Evolutionary conservation across 2,113 vertebrate species (phyloP), one percentile per base, ranked within the genome.

Genomic region (Corvus cornix): DNA sequence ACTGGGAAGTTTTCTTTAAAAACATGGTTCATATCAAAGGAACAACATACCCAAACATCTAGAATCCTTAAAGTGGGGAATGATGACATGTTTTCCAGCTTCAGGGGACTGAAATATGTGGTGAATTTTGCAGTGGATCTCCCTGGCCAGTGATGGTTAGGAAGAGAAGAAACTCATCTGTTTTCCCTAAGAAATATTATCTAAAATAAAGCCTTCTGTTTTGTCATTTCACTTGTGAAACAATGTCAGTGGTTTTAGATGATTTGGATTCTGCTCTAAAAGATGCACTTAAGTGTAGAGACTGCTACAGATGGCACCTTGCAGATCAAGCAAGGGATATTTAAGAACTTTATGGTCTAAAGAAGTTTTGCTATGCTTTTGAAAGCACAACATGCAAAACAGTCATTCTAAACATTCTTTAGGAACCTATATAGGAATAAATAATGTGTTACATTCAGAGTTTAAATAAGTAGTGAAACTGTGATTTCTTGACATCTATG

Each of bases 341-440:
- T 90, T 93, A 76, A 86, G 81, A 90, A 85, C 9, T 44, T 58
- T 27, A 69, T 21, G 30, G 22, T 75, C 28, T 59, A 84, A n/a
- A 79, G 43, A 56, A 62, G 74, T 91, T 96, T 63, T 62, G 19
- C 52, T 90, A 72, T 51, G 27, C 48, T 52, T 94, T 96, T 94
- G 44, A 81, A 85, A 92, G 72, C 37, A 73, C 30, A 94, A 60
- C 24, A n/a, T 77, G 22, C 85, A 82, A 92, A 72, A 51, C 0
- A 18, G 44, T 76, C 48, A 39, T 84, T 92, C 80, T 83, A 89
- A 91, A 86, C 12, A 37, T 76, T 83, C 12, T 88, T 58, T 68
- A 84, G 22, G 64, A 89, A 87, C 23, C 11, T 85, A 18, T 30
- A 63, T 43, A 16, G 22, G 62, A 90, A 94, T 77, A 92, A 94